phyloP scores from a whole-genome alignment of 2,797 vertebrate genomes.

The Crocodylus rhombifer region DNA sequence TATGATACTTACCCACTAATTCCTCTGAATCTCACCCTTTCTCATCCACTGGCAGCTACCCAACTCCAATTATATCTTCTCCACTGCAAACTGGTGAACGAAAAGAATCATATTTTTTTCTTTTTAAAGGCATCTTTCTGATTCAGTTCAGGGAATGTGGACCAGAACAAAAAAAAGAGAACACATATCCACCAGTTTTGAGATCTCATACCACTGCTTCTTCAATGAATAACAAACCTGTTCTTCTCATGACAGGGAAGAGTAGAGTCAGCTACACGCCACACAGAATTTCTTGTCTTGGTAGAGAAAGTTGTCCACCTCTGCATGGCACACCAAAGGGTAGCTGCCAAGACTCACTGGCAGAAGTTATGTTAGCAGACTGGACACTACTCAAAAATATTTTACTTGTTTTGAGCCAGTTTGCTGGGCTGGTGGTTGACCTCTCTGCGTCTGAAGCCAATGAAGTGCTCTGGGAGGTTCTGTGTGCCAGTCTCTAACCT shows the following conservation, averaged over 20 bases:
- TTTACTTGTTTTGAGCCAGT: slow-evolving; percentile 33
- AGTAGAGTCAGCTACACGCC: slow-evolving; percentile 14
- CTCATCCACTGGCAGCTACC: not conserved
- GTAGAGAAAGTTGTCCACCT: not conserved
- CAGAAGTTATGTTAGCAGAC: slow-evolving; percentile 1
- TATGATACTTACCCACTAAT: not conserved
- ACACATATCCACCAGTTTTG: not conserved
- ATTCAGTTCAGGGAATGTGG: not conserved
- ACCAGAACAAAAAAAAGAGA: not conserved
- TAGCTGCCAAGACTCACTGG: not conserved
- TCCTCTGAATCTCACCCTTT: slow-evolving; percentile 27
- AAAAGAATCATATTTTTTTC: not conserved
- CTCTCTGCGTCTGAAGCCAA: slow-evolving; percentile 2
- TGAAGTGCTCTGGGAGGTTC: not conserved
- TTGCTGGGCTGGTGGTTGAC: slow-evolving; percentile 26
- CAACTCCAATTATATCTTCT: not conserved
- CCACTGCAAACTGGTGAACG: not conserved
- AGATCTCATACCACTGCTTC: not conserved
- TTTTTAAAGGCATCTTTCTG: not conserved
- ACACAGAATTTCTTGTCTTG: not conserved
- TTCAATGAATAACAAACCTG: not conserved
- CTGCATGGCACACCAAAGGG: not conserved
- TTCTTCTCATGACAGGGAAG: not conserved
- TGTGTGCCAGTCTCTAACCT: not conserved
- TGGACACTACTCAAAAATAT: slow-evolving; percentile 2